A percentile compares a stretch with the other conserved stretches of the same genome.
phyloP scores from a whole-genome alignment of 1,140 invertebrate genomes.

The Anagrus nilaparvatae region DNA sequence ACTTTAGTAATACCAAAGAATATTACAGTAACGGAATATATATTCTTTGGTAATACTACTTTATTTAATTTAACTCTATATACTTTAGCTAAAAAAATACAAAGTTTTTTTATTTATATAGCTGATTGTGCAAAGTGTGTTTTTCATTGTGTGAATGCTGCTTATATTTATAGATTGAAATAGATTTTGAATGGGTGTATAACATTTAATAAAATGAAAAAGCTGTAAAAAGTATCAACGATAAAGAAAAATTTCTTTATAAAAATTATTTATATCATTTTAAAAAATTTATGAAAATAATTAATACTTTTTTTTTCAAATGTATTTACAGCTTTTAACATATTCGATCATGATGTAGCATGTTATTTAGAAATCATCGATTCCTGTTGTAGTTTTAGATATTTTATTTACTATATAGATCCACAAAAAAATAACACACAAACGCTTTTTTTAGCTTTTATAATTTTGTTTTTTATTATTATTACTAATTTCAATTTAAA shows the following conservation, averaged over 20 bases:
- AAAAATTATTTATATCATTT: neutral
- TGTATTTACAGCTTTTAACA: slow-evolving; percentile 14
- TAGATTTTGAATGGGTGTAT: too few relatives aligned
- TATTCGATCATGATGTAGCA: slow-evolving; percentile 18
- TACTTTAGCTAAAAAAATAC: neutral
- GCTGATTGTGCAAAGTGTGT: slow-evolving; percentile 18
- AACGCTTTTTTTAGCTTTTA: slow-evolving; percentile 12
- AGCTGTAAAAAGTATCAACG: too few relatives aligned
- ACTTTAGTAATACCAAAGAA: too few relatives aligned
- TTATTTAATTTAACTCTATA: neutral
- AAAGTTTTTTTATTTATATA: neutral
- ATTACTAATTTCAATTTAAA: too few relatives aligned
- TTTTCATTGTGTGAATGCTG: slow-evolving; percentile 21
- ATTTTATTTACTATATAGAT: neutral
- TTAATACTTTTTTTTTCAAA: neutral
- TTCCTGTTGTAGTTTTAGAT: neutral
- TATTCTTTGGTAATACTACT: neutral
- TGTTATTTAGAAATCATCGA: neutral
- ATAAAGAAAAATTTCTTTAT: slow-evolving; percentile 3
- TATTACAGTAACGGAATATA: too few relatives aligned
- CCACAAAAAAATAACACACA: slow-evolving; percentile 10
- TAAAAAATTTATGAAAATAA: slow-evolving; percentile 11
- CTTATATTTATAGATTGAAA: too few relatives aligned
- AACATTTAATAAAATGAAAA: too few relatives aligned
- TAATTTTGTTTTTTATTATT: neutral